Percentiles rank a stretch among this genome's conserved stretches.
These are phyloP conservation scores for Poeciliopsis turneri DNA, from an alignment of 2,797 vertebrate species.

Conservation along the genomic window DNA sequence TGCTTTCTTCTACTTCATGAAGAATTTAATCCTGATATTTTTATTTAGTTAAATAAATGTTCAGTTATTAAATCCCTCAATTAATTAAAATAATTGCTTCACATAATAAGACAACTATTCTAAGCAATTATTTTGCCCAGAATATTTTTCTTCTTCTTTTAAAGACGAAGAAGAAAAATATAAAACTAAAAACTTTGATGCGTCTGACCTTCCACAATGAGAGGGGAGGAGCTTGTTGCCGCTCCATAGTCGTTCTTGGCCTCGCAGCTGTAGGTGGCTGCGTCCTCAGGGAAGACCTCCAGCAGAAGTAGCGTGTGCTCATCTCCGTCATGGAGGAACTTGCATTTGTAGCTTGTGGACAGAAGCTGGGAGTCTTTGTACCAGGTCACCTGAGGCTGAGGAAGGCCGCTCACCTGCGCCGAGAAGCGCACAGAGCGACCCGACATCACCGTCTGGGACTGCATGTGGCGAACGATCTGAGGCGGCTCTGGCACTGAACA, in stretches of 20 bases:
- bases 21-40: not conserved
- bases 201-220: slow-evolving; percentile 88
- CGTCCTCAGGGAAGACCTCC: slow-evolving; percentile 93
- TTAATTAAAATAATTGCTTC: not conserved
- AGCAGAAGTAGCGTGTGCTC: slow-evolving; percentile 92
- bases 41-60: not conserved
- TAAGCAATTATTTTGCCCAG: too few species aligned
- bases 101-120: too few species aligned
- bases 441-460: slow-evolving; percentile 85
- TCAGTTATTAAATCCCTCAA: not conserved
- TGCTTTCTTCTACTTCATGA: not conserved
- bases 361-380: slow-evolving; percentile 93
- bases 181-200: not conserved
- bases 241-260: slow-evolving; percentile 92
- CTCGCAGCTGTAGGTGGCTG: slow-evolving; percentile 89
- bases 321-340: slow-evolving; percentile 90
- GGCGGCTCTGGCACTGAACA: slow-evolving; percentile 91
- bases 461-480: slow-evolving; percentile 85
- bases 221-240: slow-evolving; percentile 88
- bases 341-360: slow-evolving; percentile 89
- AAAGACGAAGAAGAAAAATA: not conserved
- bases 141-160: too few species aligned
- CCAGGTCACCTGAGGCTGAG: slow-evolving; percentile 91
- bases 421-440: slow-evolving; percentile 93
- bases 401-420: slow-evolving; percentile 87